A percentile compares a stretch with the other conserved stretches of the same genome.
Evolutionary conservation across 1,140 invertebrate species (phyloP).

Genomic region (Teleogryllus occipitalis): DNA sequence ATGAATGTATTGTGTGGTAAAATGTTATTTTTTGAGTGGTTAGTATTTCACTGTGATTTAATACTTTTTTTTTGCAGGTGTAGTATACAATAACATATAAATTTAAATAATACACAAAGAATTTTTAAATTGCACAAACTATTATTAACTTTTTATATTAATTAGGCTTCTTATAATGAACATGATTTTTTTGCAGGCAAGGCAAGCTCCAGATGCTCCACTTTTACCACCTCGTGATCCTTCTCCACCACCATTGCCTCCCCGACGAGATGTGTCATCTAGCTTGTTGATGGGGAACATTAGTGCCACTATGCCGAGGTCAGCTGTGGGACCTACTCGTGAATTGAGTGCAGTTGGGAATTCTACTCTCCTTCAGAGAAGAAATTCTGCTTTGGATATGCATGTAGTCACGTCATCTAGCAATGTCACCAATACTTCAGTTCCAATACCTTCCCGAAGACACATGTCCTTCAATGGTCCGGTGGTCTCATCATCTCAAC

Average conservation of each 20-base stretch:
- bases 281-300: not conserved
- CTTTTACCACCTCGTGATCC: constrained; percentile 49
- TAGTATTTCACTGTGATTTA: no score
- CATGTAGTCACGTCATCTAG: constrained; percentile 15
- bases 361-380: constrained; percentile 33
- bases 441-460: constrained; percentile 32
- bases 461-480: constrained; percentile 41
- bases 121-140: not conserved
- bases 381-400: constrained; percentile 37
- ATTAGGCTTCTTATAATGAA: not conserved
- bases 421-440: not conserved
- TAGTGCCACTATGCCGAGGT: constrained; percentile 16
- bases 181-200: constrained; percentile 32
- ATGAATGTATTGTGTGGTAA: no score
- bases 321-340: not conserved
- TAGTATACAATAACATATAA: no score
- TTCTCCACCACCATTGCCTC: constrained; percentile 53
- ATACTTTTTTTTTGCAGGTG: no score
- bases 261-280: constrained; percentile 32
- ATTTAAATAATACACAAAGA: not conserved
- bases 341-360: constrained; percentile 10
- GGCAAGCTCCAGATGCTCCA: constrained; percentile 50
- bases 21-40: no score
- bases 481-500: constrained; percentile 32
- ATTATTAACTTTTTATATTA: constrained; percentile 16